Percentiles rank a stretch among this genome's conserved stretches.
Evolutionary conservation across 1,140 invertebrate species (phyloP).

Genomic region (Orussus abietinus): DNA sequence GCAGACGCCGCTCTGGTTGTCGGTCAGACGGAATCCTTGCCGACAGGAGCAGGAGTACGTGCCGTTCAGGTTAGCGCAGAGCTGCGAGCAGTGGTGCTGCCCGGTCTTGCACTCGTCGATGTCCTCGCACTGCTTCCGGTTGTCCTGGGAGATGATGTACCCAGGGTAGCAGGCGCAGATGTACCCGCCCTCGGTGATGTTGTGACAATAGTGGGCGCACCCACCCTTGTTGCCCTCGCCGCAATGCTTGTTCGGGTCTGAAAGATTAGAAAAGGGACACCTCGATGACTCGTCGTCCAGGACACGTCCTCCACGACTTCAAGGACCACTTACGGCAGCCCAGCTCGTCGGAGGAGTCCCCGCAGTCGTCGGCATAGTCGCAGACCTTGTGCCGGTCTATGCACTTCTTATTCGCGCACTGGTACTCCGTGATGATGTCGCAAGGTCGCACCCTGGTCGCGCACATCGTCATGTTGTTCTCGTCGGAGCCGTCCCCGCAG

Average conservation of each 20-base stretch:
- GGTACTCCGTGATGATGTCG: conserved; percentile 71
- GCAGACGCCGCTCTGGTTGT: conserved; percentile 78
- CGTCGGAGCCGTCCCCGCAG: conserved; percentile 90
- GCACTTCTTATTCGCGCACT: conserved; percentile 90
- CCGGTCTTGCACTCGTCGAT: conserved; percentile 86
- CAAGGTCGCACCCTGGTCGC: conserved; percentile 68
- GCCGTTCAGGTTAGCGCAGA: conserved; percentile 90
- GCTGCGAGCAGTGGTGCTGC: conserved; percentile 85
- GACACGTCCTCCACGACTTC: too few relatives aligned
- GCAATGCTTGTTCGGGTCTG: conserved; percentile 69
- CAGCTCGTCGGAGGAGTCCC: conserved; percentile 82
- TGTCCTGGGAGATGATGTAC: conserved; percentile 72
- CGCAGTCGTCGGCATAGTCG: conserved; percentile 78
- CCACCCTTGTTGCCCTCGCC: conserved; percentile 74
- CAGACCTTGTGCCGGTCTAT: conserved; percentile 77
- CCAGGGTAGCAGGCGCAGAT: conserved; percentile 86
- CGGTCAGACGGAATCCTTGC: conserved; percentile 73
- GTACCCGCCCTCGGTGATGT: conserved; percentile 77
- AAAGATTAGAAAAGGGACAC: too few relatives aligned
- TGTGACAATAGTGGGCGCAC: conserved; percentile 88
- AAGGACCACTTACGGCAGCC: conserved; percentile 71
- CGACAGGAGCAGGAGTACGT: conserved; percentile 84
- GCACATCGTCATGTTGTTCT: conserved; percentile 88
- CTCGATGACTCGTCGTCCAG: too few relatives aligned
- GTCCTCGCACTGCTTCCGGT: conserved; percentile 77